phyloP scores from a whole-genome alignment of 2,797 vertebrate species.

The Gastrophryne carolinensis region DNA sequence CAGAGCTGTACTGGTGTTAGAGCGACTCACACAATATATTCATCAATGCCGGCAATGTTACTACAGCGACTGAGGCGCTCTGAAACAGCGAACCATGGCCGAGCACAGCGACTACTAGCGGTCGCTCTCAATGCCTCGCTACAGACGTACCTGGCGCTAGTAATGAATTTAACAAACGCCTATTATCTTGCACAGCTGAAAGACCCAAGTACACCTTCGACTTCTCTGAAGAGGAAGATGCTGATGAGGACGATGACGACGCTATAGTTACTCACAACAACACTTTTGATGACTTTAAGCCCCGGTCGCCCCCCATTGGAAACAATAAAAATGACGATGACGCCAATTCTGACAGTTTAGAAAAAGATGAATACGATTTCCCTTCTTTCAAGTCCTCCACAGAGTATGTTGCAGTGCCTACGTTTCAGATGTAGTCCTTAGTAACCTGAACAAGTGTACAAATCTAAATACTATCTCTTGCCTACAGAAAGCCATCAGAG shows the following conservation, averaged over 20 bases:
- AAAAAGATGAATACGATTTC: slow-evolving; percentile 80
- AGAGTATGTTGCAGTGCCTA: no score
- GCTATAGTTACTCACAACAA: slow-evolving; percentile 51
- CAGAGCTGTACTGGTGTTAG: no score
- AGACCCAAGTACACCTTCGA: slow-evolving; percentile 97
- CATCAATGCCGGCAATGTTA: no score
- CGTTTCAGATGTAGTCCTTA: no score
- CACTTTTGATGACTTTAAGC: slow-evolving; percentile 67
- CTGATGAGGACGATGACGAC: slow-evolving; percentile 76
- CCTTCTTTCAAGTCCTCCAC: slow-evolving; percentile 73
- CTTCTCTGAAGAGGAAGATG: slow-evolving; percentile 93
- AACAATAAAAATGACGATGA: slow-evolving; percentile 71
- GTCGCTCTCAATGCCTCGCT: no score
- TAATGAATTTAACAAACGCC: neutral
- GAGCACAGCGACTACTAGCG: no score
- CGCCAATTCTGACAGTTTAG: slow-evolving; percentile 75
- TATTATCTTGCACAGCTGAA: slow-evolving; percentile 71
- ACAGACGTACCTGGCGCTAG: no score
- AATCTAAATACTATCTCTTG: slow-evolving; percentile 49
- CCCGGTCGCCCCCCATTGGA: slow-evolving; percentile 76
- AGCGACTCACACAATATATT: no score
- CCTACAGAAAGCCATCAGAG: slow-evolving; percentile 72
- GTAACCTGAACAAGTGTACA: neutral
- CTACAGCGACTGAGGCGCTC: no score
- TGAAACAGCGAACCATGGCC: no score